Evolutionary conservation across 2,113 vertebrate species (phyloP).

Genomic region (Microcebus murinus): DNA sequence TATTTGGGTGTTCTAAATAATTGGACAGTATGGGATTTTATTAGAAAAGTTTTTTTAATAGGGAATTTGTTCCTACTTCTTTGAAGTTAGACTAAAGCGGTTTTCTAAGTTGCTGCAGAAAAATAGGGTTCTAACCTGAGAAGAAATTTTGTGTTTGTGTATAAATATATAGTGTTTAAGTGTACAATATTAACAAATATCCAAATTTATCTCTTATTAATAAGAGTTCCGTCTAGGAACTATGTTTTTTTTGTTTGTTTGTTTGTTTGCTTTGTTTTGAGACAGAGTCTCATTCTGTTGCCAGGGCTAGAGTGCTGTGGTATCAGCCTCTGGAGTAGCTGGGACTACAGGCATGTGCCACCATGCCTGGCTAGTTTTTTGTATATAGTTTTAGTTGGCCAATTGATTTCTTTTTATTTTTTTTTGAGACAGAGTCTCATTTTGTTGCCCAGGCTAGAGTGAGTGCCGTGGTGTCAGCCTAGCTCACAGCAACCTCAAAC

Average conservation of each 20-base stretch:
- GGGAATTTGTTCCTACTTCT: constrained; percentile 23
- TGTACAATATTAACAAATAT: neutral
- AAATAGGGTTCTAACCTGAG: constrained; percentile 12
- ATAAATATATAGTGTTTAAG: constrained; percentile 12
- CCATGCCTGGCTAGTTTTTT: too few species aligned
- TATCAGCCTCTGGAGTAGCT: too few species aligned
- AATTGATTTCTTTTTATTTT: too few species aligned
- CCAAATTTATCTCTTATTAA: constrained; percentile 10
- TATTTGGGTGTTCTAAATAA: constrained; percentile 46
- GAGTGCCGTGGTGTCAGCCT: too few species aligned
- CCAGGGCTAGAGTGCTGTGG: too few species aligned
- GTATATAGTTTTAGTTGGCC: too few species aligned
- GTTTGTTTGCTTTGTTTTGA: too few species aligned
- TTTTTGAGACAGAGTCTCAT: too few species aligned
- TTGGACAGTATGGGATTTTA: constrained; percentile 49
- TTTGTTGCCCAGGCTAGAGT: too few species aligned
- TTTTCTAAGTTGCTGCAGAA: constrained; percentile 45
- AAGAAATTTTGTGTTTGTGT: neutral
- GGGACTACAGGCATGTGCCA: too few species aligned
- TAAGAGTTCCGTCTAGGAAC: neutral
- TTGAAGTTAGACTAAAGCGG: constrained; percentile 43
- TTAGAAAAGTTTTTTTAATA: constrained; percentile 56
- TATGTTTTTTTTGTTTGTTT: neutral
- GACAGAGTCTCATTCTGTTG: too few species aligned
- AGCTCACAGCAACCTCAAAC: too few species aligned